Percentiles rank a stretch among this genome's conserved stretches.
phyloP scores from a whole-genome alignment of 2,797 vertebrate species.

The Coccyzus lansbergi region DNA sequence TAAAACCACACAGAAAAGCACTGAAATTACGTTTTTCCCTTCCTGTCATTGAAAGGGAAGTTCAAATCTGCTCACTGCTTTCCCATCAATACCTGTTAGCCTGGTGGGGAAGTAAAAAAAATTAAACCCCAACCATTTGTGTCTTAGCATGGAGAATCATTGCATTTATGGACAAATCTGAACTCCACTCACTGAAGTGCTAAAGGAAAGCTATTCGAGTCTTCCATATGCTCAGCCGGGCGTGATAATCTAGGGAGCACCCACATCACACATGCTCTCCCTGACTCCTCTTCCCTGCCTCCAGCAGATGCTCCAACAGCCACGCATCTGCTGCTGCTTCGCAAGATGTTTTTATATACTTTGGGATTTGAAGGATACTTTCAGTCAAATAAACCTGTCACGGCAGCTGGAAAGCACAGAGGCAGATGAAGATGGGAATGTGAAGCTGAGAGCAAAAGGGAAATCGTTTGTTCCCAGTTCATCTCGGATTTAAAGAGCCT shows the following conservation, averaged over 20 bases:
- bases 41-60: background rate
- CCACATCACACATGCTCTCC: constrained; percentile 10
- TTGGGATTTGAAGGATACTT: background rate
- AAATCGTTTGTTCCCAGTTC: background rate
- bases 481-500: background rate
- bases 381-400: background rate
- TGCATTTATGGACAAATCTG: background rate
- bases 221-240: background rate
- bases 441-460: fast-evolving
- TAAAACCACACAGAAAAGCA: background rate
- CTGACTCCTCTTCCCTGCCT: background rate
- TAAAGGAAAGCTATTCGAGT: background rate
- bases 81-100: background rate
- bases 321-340: background rate
- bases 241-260: background rate
- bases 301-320: background rate
- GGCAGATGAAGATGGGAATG: background rate
- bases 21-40: background rate
- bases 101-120: background rate
- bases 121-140: background rate
- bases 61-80: background rate
- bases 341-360: background rate
- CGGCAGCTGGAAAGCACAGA: background rate
- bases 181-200: background rate
- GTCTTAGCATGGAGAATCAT: background rate